phyloP scores from a whole-genome alignment of 2,888 invertebrate genomes.

The Agrochola macilenta region DNA sequence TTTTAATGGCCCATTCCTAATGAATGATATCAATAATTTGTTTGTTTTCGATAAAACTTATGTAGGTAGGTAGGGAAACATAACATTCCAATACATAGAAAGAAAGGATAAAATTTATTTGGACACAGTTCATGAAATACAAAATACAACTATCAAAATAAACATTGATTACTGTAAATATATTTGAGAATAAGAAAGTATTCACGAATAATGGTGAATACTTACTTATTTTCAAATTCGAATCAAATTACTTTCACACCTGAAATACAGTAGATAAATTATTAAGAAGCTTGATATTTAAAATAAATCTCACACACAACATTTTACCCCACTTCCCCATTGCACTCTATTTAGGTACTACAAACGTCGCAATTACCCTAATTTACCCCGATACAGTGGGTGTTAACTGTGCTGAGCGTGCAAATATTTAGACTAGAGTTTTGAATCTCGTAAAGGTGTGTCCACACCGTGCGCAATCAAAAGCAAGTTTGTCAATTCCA shows the following conservation, averaged over 20 bases:
- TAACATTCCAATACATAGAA: neutral
- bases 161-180: neutral
- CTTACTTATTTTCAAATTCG: too few relatives aligned
- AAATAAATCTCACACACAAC: neutral
- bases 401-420: slow-evolving; percentile 11
- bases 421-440: slow-evolving; percentile 46
- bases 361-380: slow-evolving; percentile 31
- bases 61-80: neutral
- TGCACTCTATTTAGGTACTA: neutral
- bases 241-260: too few relatives aligned
- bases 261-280: too few relatives aligned
- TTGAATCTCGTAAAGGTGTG: slow-evolving; percentile 29
- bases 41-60: neutral
- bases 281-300: neutral
- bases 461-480: neutral
- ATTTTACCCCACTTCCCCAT: neutral
- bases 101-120: too few relatives aligned
- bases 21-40: neutral
- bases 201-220: too few relatives aligned
- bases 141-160: too few relatives aligned
- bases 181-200: neutral
- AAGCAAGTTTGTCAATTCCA: neutral
- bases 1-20: too few relatives aligned
- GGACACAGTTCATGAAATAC: too few relatives aligned
- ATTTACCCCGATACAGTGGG: slow-evolving; percentile 18